These are phyloP conservation scores for Cepaea nemoralis DNA, from an alignment of 1,140 invertebrate species.

Conservation along the genomic window DNA sequence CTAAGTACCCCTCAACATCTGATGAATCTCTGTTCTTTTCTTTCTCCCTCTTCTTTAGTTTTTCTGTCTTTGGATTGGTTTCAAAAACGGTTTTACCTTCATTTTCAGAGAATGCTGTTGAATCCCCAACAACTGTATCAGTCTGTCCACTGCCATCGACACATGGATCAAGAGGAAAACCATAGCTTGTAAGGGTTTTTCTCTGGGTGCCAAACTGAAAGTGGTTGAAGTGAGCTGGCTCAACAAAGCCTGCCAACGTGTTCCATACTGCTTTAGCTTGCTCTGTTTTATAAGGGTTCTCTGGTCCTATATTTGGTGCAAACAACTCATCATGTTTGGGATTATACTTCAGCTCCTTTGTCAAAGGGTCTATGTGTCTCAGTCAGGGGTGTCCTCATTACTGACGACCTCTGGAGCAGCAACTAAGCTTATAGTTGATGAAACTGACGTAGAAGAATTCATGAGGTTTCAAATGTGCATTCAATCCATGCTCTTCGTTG, in stretches of 20 bases:
- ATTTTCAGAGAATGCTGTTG: constrained; percentile 76
- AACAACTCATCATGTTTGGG: constrained; percentile 96
- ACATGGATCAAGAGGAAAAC: constrained; percentile 94
- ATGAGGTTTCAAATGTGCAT: constrained; percentile 76
- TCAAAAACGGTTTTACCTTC: constrained; percentile 84
- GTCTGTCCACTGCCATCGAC: constrained; percentile 77
- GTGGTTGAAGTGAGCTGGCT: constrained; percentile 93
- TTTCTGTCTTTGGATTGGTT: constrained; percentile 76
- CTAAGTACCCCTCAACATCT: constrained; percentile 95
- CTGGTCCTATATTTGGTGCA: constrained; percentile 90
- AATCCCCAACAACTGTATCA: constrained; percentile 79
- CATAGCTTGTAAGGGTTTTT: constrained; percentile 91
- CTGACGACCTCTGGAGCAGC: constrained; percentile 85
- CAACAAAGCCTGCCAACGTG: constrained; percentile 93
- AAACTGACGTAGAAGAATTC: constrained; percentile 42
- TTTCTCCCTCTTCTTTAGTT: constrained; percentile 89
- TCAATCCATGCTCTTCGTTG: constrained; percentile 69
- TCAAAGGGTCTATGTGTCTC: constrained; percentile 57
- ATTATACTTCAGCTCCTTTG: constrained; percentile 86
- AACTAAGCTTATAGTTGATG: constrained; percentile 78
- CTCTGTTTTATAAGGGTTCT: constrained; percentile 90
- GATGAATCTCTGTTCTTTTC: constrained; percentile 89
- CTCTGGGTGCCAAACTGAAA: constrained; percentile 99
- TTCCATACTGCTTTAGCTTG: constrained; percentile 90
- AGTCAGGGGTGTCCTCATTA: constrained; percentile 70